phyloP scores from a whole-genome alignment of 2,113 vertebrate species.

The Lagopus muta region DNA sequence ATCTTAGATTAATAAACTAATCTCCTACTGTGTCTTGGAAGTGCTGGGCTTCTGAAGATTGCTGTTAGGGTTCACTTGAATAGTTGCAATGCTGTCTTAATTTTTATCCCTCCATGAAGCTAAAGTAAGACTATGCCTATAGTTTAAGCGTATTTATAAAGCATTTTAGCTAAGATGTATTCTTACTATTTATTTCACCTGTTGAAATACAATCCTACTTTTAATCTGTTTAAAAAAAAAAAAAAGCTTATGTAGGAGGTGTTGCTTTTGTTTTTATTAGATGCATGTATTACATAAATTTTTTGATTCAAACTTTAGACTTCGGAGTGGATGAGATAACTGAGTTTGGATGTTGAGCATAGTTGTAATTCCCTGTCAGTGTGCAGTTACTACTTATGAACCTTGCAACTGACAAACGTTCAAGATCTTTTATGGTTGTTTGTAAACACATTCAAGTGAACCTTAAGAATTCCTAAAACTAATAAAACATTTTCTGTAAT shows the following conservation, averaged over 20 bases:
- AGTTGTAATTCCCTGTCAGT: not conserved
- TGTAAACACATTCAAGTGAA: constrained; percentile 44
- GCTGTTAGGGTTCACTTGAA: constrained; percentile 43
- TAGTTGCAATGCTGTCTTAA: constrained; percentile 18
- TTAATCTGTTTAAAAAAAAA: not conserved
- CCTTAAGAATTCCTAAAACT: constrained; percentile 44
- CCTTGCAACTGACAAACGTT: not conserved
- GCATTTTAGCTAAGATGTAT: not conserved
- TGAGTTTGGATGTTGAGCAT: not conserved
- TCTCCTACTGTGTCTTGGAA: not conserved
- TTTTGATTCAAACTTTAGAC: not conserved
- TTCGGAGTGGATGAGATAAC: not conserved
- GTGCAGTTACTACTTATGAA: not conserved
- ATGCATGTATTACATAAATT: not conserved
- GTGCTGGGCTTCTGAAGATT: not conserved
- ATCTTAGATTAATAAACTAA: constrained; percentile 11
- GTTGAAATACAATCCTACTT: not conserved
- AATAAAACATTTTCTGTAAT: constrained; percentile 35
- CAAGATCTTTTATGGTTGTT: not conserved
- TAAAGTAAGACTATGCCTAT: constrained; percentile 13
- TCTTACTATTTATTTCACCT: constrained; percentile 1
- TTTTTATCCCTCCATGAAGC: constrained; percentile 25
- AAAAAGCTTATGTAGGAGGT: not conserved
- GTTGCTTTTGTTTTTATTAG: not conserved
- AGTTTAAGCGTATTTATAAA: not conserved